Evolutionary conservation across 2,797 vertebrate species (phyloP), one percentile per base, ranked within the genome.

Genomic region (Cottoperca gobio): DNA sequence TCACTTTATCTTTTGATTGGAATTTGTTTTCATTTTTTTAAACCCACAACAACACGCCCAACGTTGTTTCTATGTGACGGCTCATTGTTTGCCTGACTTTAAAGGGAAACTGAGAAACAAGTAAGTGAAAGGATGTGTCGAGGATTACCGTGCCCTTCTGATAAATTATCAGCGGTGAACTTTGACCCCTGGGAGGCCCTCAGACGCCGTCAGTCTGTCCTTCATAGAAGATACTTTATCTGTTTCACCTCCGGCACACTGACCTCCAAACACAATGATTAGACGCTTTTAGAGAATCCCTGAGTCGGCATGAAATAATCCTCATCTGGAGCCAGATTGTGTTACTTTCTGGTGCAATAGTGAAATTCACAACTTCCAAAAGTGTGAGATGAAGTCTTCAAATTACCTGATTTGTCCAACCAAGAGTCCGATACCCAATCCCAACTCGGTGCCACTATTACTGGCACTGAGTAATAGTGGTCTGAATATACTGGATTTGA

Each of bases 211-310:
- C 35, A 1, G 46, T 43, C 28, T 19, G 53, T 31, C 21, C 35
- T 8, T 24, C 5, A 14, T 19, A 39, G 4, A 2, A 59, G 59
- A 76, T n/a, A 35, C 33, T 40, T 53, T 83, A 88, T 89, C 78
- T 74, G 0, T 0, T 8, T 85, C 55, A 76, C 82, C 78, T 88
- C 53, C 65, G 2, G 42, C 70, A 82, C 78, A 39, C 76, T 73
- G 2, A 88, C 40, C 83, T 79, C 45, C 42, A 53, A 73, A 40
- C 31, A 13, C 19, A 17, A 5, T 35, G 49, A 74, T 67, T 17
- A 70, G 19, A 21, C 2, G 43, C 23, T 69, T 12, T 33, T 7
- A 54, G 33, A n/a, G 19, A 28, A 45, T 35, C 55, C 11, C 26
- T 2, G 11, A 70, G 71, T 67, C 42, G 31, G 26, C 43, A 8